Evolutionary conservation across 2,888 invertebrate genomes (phyloP), one percentile per base, ranked within the genome.

Genomic region (Agonopterix heracliana): DNA sequence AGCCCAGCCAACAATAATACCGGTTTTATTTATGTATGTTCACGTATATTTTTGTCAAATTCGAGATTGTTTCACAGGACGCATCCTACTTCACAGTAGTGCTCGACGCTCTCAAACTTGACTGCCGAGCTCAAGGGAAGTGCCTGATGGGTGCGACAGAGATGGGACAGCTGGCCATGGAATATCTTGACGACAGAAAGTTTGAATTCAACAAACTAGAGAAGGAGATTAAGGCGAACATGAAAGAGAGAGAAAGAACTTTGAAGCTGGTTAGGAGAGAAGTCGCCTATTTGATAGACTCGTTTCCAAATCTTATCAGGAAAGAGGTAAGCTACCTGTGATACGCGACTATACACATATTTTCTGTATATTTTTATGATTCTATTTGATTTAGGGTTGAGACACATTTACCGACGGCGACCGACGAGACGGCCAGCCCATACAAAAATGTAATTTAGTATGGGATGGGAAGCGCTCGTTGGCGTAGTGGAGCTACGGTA

Each of bases 121-220:
- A 93, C 64, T 90, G 90, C 52, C 74, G 86, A 41, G 84, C 85
- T 9, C 93, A 93, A 72, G 90, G 91, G 42, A 90, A 90, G 61
- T 90, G 92, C 53, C 82, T 93, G 59, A 86, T 92, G 70, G 90
- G 89, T 14, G 91, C 92, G 1, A 92, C 91, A 0, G 88, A 91
- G 61, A 89, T 93, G 81, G 93, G 93, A 0, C 93, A 93, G 63
- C 73, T 92, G 1, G 92, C 92, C 1, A 89, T 90, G 59, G 93
- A 93, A 65, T 92, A 93, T 66, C 75, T 92, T 26, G 91, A 92
- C 47, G 92, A 93, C 56, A 80, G 91, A 47, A 90, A 90, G 54
- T 88, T 85, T 45, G 91, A 91, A 59, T 93, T 91, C 64, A 89
- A 87, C 59, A 84, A 82, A 46, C 66, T 93, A 54, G 90, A 92